phyloP scores from a whole-genome alignment of 2,113 vertebrate genomes.

The Microcebus lehilahytsara region DNA sequence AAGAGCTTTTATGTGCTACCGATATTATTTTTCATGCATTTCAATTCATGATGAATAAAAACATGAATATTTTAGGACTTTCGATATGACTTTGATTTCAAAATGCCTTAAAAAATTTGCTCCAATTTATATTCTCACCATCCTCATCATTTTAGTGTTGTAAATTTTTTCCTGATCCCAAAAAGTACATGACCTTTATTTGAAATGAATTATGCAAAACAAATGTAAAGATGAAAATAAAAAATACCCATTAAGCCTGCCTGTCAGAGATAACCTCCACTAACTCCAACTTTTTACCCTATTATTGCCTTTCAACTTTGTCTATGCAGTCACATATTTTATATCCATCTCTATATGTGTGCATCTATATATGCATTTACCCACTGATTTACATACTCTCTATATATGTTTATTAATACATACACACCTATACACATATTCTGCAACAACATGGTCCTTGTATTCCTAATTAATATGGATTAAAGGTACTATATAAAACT shows the following conservation, averaged over 20 bases:
- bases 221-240: neutral
- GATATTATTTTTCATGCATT: neutral
- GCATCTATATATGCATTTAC: neutral
- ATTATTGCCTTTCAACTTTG: neutral
- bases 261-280: neutral
- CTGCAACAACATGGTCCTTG: neutral
- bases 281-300: neutral
- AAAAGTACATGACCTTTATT: neutral
- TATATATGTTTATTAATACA: neutral
- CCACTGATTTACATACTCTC: neutral
- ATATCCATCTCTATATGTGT: neutral
- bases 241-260: neutral
- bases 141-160: neutral
- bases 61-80: neutral
- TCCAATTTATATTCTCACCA: neutral
- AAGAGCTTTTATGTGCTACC: neutral
- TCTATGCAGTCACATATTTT: neutral
- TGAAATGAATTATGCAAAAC: neutral
- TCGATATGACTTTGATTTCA: neutral
- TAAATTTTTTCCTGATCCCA: neutral
- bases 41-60: neutral
- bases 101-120: neutral
- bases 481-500: neutral
- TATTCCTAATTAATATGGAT: neutral
- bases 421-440: no score